phyloP scores from a whole-genome alignment of 2,888 invertebrate species.

The Drosophila rubida region DNA sequence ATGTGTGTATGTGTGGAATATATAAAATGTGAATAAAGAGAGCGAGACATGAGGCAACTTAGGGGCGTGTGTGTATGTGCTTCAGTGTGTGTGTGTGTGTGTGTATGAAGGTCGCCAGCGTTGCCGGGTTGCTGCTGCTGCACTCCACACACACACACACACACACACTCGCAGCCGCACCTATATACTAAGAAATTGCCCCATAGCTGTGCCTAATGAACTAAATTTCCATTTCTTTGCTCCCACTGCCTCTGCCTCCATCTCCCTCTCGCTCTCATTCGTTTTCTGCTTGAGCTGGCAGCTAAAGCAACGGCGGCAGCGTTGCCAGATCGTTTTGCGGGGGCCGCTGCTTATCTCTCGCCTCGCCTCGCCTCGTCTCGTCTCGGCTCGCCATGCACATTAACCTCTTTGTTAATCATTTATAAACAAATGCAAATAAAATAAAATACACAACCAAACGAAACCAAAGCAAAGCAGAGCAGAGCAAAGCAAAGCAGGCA shows the following conservation, averaged over 20 bases:
- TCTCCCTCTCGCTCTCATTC: not conserved
- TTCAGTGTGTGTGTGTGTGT: slow-evolving; percentile 28
- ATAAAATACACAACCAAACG: slow-evolving; percentile 52
- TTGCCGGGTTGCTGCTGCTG: slow-evolving; percentile 41
- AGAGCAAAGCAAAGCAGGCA: not conserved
- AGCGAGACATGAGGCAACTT: slow-evolving; percentile 20
- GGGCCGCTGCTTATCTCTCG: slow-evolving; percentile 54
- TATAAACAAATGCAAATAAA: slow-evolving; percentile 78
- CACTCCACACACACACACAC: slow-evolving; percentile 34
- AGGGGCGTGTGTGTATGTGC: slow-evolving; percentile 3
- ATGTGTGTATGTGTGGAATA: slow-evolving; percentile 1
- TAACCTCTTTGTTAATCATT: slow-evolving; percentile 79
- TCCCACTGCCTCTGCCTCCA: slow-evolving; percentile 6
- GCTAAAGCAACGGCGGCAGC: slow-evolving; percentile 22
- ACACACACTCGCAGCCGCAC: too few relatives aligned
- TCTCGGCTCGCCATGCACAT: slow-evolving; percentile 57
- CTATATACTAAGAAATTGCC: slow-evolving; percentile 35
- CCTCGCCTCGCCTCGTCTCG: not conserved
- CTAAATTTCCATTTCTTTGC: slow-evolving; percentile 65
- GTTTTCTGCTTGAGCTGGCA: slow-evolving; percentile 56
- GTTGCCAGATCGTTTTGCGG: slow-evolving; percentile 34
- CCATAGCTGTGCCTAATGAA: slow-evolving; percentile 67
- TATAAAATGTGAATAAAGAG: slow-evolving; percentile 23
- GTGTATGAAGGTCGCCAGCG: slow-evolving; percentile 44
- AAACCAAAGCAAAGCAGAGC: not conserved